Conservation (phyloP, 1,140 invertebrate species). For the Rhopalosiphum padi region DNA sequence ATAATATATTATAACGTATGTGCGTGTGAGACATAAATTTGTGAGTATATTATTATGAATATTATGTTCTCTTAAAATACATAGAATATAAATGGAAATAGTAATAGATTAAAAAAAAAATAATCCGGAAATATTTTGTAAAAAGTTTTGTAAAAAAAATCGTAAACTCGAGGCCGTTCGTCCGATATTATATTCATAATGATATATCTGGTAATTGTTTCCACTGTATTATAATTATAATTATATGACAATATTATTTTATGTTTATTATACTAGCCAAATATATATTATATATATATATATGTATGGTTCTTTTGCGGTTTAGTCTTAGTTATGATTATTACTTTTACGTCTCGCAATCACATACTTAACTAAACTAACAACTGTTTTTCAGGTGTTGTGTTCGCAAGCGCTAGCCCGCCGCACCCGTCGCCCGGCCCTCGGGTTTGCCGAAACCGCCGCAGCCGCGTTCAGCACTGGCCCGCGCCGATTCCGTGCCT, state of each 20-base stretch:
- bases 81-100: background rate
- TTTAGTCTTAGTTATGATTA: background rate
- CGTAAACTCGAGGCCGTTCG: background rate
- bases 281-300: background rate
- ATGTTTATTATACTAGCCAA: background rate
- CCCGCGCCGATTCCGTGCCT: conserved; percentile 69
- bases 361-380: background rate
- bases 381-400: conserved; percentile 63
- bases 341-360: background rate
- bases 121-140: background rate
- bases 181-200: background rate
- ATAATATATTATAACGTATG: background rate
- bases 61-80: background rate
- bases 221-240: background rate
- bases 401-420: conserved; percentile 76
- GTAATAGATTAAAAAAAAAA: background rate
- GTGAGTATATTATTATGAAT: background rate
- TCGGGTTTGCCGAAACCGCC: conserved; percentile 78
- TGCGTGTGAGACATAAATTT: background rate
- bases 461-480: conserved; percentile 76
- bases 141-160: conserved; percentile 10
- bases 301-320: background rate
- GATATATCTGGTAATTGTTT: conserved; percentile 1
- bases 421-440: conserved; percentile 70
- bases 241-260: background rate